These are phyloP conservation scores for Cyclargus thomasi DNA, from an alignment of 1,140 invertebrate genomes.

Conservation along the genomic window DNA sequence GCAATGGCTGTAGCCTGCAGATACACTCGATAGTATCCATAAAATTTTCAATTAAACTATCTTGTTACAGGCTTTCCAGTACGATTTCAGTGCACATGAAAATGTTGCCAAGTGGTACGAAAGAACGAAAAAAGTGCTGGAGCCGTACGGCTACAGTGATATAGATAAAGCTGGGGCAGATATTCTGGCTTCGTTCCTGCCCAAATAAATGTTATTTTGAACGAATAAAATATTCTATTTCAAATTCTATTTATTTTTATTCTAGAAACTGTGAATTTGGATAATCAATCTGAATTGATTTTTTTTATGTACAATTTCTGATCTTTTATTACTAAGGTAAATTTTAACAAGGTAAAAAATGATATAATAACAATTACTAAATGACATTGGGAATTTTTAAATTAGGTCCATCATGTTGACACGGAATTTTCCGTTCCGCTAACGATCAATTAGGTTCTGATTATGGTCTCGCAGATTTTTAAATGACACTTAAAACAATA, in stretches of 20 bases:
- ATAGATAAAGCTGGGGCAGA: conserved; percentile 78
- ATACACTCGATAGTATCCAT: too few species aligned
- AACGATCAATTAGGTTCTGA: neutral
- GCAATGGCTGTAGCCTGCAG: too few species aligned
- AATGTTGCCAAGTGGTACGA: conserved; percentile 83
- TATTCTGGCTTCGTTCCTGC: conserved; percentile 47
- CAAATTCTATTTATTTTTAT: neutral
- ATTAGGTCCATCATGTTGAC: too few species aligned
- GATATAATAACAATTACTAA: too few species aligned
- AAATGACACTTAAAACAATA: neutral
- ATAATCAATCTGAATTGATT: too few species aligned
- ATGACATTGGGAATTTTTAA: too few species aligned
- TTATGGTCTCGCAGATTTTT: neutral
- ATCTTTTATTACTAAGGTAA: too few species aligned
- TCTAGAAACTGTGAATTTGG: neutral
- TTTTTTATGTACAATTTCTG: too few species aligned
- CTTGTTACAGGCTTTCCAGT: conserved; percentile 79
- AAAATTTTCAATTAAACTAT: conserved; percentile 5
- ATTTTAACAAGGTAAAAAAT: too few species aligned
- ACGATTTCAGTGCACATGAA: conserved; percentile 79
- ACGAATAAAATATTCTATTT: conserved; percentile 5
- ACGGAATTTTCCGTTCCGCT: neutral
- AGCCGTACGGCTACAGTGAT: conserved; percentile 81
- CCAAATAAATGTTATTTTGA: conserved; percentile 8
- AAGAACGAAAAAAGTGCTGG: conserved; percentile 78